Evolutionary conservation across 2,797 vertebrate genomes (phyloP), one percentile per base, ranked within the genome.

Genomic region (Gymnocypris eckloni): DNA sequence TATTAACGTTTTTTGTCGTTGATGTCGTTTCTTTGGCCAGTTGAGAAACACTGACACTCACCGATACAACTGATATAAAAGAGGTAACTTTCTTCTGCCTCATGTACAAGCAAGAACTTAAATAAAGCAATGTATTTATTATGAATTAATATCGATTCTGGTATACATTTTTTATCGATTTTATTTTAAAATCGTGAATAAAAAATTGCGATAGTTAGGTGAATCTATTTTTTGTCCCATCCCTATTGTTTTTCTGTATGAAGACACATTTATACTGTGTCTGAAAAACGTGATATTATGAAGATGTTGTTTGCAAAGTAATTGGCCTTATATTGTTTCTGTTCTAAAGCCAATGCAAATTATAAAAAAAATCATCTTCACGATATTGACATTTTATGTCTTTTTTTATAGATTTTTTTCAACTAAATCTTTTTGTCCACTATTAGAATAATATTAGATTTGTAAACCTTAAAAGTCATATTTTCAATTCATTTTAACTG

Each of bases 301-400:
- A 52, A 20, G 9, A n/a, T 77, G 18, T 37, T 76, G 28, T 6
- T 54, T 76, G 16, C 28, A 1, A 41, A 78, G 13, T 77, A 39
- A 39, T n/a, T 79, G 15, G 39, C 56, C n/a, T 64, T 79, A 45
- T 12, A 45, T 79, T 18, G 37, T 79, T 28, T 64, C 15, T 79
- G 56, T 79, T 18, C 8, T 79, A 22, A 28, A 79, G 56, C n/a
- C n/a, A 45, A 15, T 10, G 37, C 20, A 39, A 56, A 77, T 41
- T 15, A 8, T 22, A 15, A 1, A 0, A n/a, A 56, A 77, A 56
- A 39, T 7, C 6, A n/a, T 59, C 12, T 59, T 12, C 9, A n/a
- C 52, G 8, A 56, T 39, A 4, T 56, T 78, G 75, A 41, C 33
- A 41, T n/a, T 59, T 75, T 13, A 54, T 9, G 7, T 54, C 52